Evolutionary conservation across 2,888 invertebrate species (phyloP), one percentile per base, ranked within the genome.

Genomic region (Polydrusus pterygomalis): DNA sequence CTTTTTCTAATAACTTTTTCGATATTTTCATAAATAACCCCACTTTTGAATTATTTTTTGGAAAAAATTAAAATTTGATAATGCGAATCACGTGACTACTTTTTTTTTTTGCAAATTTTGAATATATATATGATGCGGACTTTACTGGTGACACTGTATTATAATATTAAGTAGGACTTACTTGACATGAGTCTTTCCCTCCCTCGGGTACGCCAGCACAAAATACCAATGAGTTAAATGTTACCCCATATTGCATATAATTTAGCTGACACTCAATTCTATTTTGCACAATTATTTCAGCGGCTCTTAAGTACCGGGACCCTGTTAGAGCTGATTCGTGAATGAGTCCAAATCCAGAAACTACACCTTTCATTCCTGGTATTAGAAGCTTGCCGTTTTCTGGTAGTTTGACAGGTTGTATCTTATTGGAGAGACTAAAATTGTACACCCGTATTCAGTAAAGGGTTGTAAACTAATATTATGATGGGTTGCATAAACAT

Each of bases 161-260:
- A n/a, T n/a, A 7, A 54, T 54, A 11, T 54, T 54, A 2, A 25
- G 6, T 34, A 20, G 6, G 17, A 62, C 74, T 77, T 79, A 83
- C 82, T 70, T 81, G 80, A 64, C 83, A 83, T 1, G 83, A 78
- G 78, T 83, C 83, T 60, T 49, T 78, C 2, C 79, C 79, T 5
- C 81, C 83, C 51, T 78, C 51, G 7, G 10, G n/a, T 40, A 70
- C 78, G 13, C 83, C 83, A 56, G 82, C 83, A 67, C 83, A 83
- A 65, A 83, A 82, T 79, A 80, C 77, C 54, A 71, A 77, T 1
- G 72, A 13, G 2, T 77, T 74, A 15, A 81, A 64, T 0, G 40
- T 7, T 8, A 80, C 38, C 0, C 63, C 13, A n/a, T 58, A 20
- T 6, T 7, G 7, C 9, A 17, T n/a, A 51, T 81, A 83, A 34